phyloP scores from a whole-genome alignment of 2,888 invertebrate genomes.

The Polylopha cassiicola region DNA sequence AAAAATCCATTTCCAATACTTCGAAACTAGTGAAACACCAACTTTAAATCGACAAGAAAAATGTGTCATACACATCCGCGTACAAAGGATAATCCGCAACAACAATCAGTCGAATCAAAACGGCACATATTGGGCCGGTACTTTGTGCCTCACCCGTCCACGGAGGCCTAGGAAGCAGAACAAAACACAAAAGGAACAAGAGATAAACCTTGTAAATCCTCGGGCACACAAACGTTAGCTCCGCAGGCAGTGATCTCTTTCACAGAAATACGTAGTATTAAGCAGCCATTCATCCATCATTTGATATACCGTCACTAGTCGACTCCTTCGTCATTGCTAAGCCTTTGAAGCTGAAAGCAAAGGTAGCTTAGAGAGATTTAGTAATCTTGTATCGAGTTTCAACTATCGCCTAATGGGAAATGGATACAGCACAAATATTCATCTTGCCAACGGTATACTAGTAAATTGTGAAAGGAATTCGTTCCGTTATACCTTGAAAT shows the following conservation, averaged over 20 bases:
- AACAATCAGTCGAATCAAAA: conserved; percentile 17
- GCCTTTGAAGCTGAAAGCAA: conserved; percentile 9
- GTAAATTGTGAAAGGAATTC: too few relatives aligned
- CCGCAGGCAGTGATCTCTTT: conserved; percentile 26
- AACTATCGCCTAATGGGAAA: too few relatives aligned
- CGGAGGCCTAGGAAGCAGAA: conserved; percentile 37
- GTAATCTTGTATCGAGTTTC: too few relatives aligned
- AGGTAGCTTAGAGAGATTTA: too few relatives aligned
- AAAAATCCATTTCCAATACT: too few relatives aligned
- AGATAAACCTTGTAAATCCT: conserved; percentile 53
- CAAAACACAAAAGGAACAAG: conserved; percentile 44
- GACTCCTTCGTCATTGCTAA: conserved; percentile 13
- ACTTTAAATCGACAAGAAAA: conserved; percentile 5
- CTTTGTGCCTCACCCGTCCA: conserved; percentile 8
- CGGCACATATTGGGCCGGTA: conserved; percentile 7
- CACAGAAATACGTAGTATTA: conserved; percentile 15
- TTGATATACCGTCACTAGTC: conserved; percentile 10
- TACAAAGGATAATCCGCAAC: conserved; percentile 13
- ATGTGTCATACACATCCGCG: conserved; percentile 19
- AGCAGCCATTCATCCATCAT: conserved; percentile 19
- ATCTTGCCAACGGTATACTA: too few relatives aligned
- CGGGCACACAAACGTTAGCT: conserved; percentile 47
- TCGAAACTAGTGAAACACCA: too few relatives aligned
- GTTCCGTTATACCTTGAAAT: too few relatives aligned
- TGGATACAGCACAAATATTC: too few relatives aligned